Evolutionary conservation across 1,140 invertebrate genomes (phyloP).

Genomic region (Mizuhopecten yessoensis): DNA sequence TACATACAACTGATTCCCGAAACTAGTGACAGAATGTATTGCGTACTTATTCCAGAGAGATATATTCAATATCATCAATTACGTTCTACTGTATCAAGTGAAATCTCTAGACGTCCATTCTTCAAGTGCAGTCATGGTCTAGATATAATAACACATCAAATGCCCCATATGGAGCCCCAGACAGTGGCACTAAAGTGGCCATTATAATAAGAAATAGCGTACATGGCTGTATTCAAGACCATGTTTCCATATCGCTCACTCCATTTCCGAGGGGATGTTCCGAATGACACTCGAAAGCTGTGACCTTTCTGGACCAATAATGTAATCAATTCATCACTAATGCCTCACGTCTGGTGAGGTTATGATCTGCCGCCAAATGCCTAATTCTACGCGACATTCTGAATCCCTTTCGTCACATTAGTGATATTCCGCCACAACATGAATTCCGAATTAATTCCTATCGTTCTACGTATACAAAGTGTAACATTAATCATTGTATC

Average conservation of each 20-base stretch:
- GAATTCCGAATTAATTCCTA: background rate
- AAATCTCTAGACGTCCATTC: too few relatives aligned
- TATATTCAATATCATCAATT: too few relatives aligned
- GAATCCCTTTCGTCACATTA: conserved; percentile 26
- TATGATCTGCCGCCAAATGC: background rate
- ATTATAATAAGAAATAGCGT: background rate
- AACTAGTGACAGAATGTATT: too few relatives aligned
- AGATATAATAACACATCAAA: background rate
- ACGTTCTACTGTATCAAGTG: too few relatives aligned
- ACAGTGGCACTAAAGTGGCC: too few relatives aligned
- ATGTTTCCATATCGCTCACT: background rate
- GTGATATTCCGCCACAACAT: background rate
- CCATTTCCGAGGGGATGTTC: background rate
- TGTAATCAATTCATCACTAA: background rate
- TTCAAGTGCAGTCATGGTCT: background rate
- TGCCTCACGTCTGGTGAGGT: background rate
- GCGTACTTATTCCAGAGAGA: too few relatives aligned
- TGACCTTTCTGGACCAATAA: conserved; percentile 25
- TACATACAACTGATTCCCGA: too few relatives aligned
- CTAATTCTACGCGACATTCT: background rate
- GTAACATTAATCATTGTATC: background rate
- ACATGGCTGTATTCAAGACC: background rate
- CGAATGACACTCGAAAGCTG: conserved; percentile 20
- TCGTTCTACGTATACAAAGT: background rate
- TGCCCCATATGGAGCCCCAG: background rate